A percentile compares a stretch with the other conserved stretches of the same genome.
Evolutionary conservation across 1,140 invertebrate species (phyloP).

Genomic region (Papilio helenus): DNA sequence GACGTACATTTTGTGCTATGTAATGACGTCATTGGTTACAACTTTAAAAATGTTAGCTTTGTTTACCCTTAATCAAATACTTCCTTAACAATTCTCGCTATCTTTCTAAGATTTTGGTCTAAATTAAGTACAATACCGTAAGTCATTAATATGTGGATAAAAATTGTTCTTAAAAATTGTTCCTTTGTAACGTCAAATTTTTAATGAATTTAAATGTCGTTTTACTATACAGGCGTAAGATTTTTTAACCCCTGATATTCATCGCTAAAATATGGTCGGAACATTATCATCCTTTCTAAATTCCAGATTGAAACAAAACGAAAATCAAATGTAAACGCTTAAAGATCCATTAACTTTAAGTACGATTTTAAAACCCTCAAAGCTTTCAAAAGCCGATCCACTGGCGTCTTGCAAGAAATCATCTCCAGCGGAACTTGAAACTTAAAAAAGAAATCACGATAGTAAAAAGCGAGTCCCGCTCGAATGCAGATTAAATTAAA

Average conservation of each 20-base stretch:
- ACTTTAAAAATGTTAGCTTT: not conserved
- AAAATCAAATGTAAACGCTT: conserved; percentile 23
- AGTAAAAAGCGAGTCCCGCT: conserved; percentile 33
- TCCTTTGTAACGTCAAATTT: no score
- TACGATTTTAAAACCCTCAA: conserved; percentile 25
- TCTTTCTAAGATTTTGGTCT: no score
- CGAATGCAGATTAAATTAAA: conserved; percentile 40
- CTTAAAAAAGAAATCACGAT: conserved; percentile 17
- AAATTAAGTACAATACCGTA: no score
- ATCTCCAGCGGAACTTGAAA: conserved; percentile 13
- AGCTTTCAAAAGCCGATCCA: conserved; percentile 33
- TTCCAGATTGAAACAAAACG: not conserved
- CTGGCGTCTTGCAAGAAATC: conserved; percentile 24
- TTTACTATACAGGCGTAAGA: no score
- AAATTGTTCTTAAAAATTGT: no score
- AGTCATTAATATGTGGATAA: no score
- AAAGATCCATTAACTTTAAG: conserved; percentile 22
- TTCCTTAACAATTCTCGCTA: no score
- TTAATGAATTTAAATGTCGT: no score
- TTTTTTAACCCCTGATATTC: not conserved
- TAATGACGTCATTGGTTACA: not conserved
- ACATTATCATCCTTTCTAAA: conserved; percentile 5
- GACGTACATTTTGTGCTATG: not conserved
- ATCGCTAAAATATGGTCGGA: not conserved
- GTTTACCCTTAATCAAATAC: no score